Evolutionary conservation across 2,797 vertebrate species (phyloP).

Genomic region (Pantherophis alleghaniensis): DNA sequence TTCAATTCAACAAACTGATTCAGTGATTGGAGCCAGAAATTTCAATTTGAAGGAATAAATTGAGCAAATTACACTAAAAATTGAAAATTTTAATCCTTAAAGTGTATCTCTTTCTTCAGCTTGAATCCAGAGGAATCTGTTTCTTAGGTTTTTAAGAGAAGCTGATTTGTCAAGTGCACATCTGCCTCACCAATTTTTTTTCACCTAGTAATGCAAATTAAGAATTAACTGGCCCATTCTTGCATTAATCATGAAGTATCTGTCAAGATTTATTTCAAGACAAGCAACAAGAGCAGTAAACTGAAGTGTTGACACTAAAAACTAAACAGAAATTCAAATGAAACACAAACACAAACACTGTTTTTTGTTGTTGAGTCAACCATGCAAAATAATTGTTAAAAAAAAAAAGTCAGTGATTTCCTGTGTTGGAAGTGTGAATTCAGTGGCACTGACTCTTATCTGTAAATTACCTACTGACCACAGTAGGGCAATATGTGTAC

Average conservation of each 20-base stretch:
- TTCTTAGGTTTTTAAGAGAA: neutral
- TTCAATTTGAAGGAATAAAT: neutral
- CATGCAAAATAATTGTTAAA: neutral
- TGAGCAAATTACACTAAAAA: neutral
- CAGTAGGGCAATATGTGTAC: neutral
- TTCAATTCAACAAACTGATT: neutral
- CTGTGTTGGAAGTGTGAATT: neutral
- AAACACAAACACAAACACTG: neutral
- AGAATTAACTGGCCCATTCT: neutral
- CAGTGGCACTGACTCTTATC: neutral
- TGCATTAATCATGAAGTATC: neutral
- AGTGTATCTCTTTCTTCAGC: neutral
- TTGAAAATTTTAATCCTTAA: neutral
- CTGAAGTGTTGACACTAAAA: neutral
- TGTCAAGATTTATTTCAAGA: neutral
- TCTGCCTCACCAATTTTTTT: neutral
- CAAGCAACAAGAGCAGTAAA: neutral
- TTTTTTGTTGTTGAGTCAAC: neutral
- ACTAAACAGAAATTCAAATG: neutral
- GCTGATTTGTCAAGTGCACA: neutral
- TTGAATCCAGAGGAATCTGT: neutral
- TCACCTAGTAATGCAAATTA: neutral
- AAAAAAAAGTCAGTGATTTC: neutral
- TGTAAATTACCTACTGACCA: neutral
- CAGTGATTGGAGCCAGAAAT: neutral